A percentile compares a stretch with the other conserved stretches of the same genome.
These are phyloP conservation scores for Micromesistius poutassou DNA, from an alignment of 2,797 vertebrate genomes.

Conservation along the genomic window DNA sequence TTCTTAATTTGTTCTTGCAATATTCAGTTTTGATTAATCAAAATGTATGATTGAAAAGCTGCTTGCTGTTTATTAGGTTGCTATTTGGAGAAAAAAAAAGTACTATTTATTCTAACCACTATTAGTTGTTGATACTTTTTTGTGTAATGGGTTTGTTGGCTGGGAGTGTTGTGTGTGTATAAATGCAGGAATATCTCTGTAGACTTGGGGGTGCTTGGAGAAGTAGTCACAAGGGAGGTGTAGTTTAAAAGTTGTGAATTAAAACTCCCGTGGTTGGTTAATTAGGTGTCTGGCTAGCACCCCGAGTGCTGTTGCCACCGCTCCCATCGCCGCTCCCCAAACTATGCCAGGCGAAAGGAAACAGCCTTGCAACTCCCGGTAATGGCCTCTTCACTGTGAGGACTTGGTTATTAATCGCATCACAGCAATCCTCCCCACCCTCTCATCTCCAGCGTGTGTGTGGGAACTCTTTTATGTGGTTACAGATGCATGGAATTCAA, in stretches of 20 bases:
- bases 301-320: conserved; percentile 32
- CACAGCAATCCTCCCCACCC: conserved; percentile 28
- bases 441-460: conserved; percentile 16
- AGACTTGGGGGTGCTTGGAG: conserved; percentile 18
- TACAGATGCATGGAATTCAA: conserved; percentile 25
- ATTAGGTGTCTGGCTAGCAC: conserved; percentile 38
- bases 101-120: not conserved
- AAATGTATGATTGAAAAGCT: conserved; percentile 44
- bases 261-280: conserved; percentile 32
- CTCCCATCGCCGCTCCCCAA: conserved; percentile 31
- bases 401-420: conserved; percentile 56
- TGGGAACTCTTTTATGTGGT: conserved; percentile 38
- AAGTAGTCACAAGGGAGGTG: conserved; percentile 42
- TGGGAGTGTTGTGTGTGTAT: conserved; percentile 1
- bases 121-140: conserved; percentile 43
- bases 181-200: not conserved
- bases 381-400: conserved; percentile 53
- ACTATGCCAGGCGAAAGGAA: conserved; percentile 43
- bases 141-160: conserved; percentile 28
- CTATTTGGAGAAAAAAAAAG: not conserved
- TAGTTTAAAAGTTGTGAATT: conserved; percentile 35
- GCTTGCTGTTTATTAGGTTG: conserved; percentile 29
- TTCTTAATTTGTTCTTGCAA: conserved; percentile 51
- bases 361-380: conserved; percentile 51
- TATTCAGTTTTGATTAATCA: conserved; percentile 57